These are phyloP conservation scores for Wiebesia pumilae DNA, from an alignment of 1,140 invertebrate genomes.

Conservation along the genomic window DNA sequence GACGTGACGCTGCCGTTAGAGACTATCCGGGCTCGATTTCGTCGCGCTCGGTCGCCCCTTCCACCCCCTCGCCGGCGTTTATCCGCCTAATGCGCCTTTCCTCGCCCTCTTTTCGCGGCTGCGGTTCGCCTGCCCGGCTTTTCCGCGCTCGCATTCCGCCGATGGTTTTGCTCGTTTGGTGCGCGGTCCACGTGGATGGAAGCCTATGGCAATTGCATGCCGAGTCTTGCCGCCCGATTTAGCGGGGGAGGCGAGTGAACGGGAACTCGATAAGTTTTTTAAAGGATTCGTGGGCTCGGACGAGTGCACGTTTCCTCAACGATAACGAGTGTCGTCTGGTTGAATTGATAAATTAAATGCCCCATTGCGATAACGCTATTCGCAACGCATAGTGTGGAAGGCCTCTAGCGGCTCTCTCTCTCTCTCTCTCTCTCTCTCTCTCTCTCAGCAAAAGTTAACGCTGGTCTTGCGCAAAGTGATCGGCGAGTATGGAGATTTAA, in stretches of 20 bases:
- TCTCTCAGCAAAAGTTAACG: not conserved
- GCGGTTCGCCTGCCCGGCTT: not conserved
- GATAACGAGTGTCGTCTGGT: too few species aligned
- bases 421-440: too few species aligned
- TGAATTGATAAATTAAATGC: not conserved
- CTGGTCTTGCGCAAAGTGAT: not conserved
- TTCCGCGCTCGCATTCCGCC: not conserved
- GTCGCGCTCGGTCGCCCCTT: constrained; percentile 34
- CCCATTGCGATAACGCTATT: not conserved
- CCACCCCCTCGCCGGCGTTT: not conserved
- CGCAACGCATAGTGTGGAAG: not conserved
- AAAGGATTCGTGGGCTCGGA: too few species aligned
- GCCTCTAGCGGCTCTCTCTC: not conserved
- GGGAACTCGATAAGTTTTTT: too few species aligned
- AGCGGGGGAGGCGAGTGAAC: too few species aligned
- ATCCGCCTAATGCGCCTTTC: not conserved
- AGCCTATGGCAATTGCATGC: too few species aligned
- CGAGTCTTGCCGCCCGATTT: too few species aligned
- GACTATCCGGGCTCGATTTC: constrained; percentile 35
- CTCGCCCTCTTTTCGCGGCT: not conserved
- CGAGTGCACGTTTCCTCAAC: too few species aligned
- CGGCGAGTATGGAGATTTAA: not conserved
- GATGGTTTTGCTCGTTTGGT: too few species aligned
- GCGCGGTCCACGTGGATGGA: too few species aligned
- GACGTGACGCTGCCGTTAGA: constrained; percentile 16